Percentiles rank a stretch among this genome's conserved stretches.
Evolutionary conservation across 1,140 invertebrate genomes (phyloP).

Genomic region (Forficula auricularia): DNA sequence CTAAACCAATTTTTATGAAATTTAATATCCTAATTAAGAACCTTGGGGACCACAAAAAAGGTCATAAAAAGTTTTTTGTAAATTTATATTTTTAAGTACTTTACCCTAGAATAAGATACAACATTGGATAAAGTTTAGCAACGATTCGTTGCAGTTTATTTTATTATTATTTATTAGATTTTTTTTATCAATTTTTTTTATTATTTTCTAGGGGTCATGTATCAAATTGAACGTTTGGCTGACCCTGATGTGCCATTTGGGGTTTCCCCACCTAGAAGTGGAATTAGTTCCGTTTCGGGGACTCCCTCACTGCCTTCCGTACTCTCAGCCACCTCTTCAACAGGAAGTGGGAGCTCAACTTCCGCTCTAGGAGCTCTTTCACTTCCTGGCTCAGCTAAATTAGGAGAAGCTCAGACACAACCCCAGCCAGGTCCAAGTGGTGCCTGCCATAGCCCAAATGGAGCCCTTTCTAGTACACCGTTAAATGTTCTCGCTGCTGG

Average conservation of each 20-base stretch:
- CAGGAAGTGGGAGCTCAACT: background rate
- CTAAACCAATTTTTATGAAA: too few relatives aligned
- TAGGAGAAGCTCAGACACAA: constrained; percentile 28
- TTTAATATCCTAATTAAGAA: too few relatives aligned
- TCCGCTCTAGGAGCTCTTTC: background rate
- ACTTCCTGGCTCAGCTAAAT: background rate
- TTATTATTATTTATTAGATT: too few relatives aligned
- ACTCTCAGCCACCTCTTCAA: background rate
- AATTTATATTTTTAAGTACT: too few relatives aligned
- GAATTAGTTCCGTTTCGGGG: background rate
- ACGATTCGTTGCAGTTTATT: too few relatives aligned
- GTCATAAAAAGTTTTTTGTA: too few relatives aligned
- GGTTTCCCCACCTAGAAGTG: constrained; percentile 36
- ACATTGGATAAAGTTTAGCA: too few relatives aligned
- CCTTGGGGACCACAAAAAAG: too few relatives aligned
- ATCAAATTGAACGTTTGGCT: constrained; percentile 68
- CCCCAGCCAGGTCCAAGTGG: constrained; percentile 27
- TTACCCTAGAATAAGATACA: too few relatives aligned
- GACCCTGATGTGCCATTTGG: constrained; percentile 44
- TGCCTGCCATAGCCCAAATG: too few relatives aligned
- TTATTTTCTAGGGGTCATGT: constrained; percentile 49
- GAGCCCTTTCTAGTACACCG: too few relatives aligned
- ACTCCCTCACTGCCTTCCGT: background rate
- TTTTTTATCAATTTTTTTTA: constrained; percentile 1
- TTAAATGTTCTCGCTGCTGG: too few relatives aligned